Evolutionary conservation across 2,797 vertebrate species (phyloP).

Genomic region (Steatocranus sp.): DNA sequence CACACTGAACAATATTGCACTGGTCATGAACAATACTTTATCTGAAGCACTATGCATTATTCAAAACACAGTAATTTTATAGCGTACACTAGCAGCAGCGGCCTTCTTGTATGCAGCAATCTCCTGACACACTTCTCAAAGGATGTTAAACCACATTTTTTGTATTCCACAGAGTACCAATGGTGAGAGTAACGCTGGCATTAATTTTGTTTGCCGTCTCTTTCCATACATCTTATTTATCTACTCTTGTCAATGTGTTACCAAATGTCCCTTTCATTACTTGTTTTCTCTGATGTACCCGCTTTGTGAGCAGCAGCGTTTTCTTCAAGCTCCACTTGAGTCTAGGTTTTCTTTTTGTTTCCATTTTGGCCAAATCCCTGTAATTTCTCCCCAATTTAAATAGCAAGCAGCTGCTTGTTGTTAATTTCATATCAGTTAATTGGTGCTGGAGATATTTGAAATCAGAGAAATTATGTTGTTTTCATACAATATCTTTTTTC

Average conservation of each 20-base stretch:
- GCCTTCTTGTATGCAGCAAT: conserved; percentile 48
- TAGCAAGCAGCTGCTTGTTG: conserved; percentile 3
- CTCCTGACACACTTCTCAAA: conserved; percentile 59
- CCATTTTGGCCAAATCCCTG: conserved; percentile 4
- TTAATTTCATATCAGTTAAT: conserved; percentile 43
- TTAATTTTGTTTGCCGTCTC: conserved; percentile 58
- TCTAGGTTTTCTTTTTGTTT: conserved; percentile 38
- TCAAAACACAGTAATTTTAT: conserved; percentile 54
- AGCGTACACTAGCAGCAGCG: conserved; percentile 44
- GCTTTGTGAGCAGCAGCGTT: conserved; percentile 11
- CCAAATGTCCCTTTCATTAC: conserved; percentile 27
- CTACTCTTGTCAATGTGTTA: conserved; percentile 29
- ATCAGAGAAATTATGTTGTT: neutral
- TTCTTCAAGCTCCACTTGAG: conserved; percentile 4
- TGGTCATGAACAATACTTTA: conserved; percentile 52
- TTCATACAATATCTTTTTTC: neutral
- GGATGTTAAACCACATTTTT: conserved; percentile 49
- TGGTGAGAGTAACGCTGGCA: conserved; percentile 46
- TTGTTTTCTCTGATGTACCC: conserved; percentile 26
- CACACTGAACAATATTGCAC: conserved; percentile 43
- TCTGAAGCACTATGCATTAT: conserved; percentile 55
- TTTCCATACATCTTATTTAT: conserved; percentile 47
- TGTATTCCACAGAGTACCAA: conserved; percentile 48
- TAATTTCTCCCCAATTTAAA: conserved; percentile 11
- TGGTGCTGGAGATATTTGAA: conserved; percentile 11